These are phyloP conservation scores for Caenorhabditis sp. DNA, from an alignment of 2,888 invertebrate species.

Conservation along the genomic window DNA sequence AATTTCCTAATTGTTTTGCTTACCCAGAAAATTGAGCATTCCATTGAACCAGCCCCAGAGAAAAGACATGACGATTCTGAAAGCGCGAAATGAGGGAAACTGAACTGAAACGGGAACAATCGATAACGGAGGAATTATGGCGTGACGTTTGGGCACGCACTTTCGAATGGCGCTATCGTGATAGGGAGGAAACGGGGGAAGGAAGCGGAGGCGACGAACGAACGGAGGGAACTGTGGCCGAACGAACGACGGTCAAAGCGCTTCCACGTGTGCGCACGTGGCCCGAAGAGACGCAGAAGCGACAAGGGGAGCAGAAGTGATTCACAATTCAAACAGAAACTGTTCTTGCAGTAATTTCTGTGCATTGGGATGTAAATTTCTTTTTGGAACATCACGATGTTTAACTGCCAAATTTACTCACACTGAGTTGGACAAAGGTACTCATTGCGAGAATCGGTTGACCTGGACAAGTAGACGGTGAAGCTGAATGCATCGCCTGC, in stretches of 20 bases:
- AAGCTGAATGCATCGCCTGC: no score
- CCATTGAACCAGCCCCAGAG: constrained; percentile 81
- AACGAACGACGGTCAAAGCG: no score
- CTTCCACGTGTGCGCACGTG: constrained; percentile 1
- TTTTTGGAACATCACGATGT: no score
- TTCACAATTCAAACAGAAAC: neutral
- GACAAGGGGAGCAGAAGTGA: neutral
- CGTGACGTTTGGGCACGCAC: constrained; percentile 15
- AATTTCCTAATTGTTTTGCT: constrained; percentile 41
- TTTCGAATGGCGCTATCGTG: constrained; percentile 6
- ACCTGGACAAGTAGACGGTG: no score
- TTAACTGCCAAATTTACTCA: no score
- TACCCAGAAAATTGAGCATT: constrained; percentile 81
- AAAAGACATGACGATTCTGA: constrained; percentile 78
- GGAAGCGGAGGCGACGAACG: neutral
- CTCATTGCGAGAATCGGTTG: no score
- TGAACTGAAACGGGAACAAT: neutral
- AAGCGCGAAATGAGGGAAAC: neutral
- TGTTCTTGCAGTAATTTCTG: neutral
- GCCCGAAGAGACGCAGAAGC: neutral
- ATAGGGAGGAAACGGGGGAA: neutral
- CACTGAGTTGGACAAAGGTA: no score
- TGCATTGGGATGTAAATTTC: no score
- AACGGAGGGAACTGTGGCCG: neutral
- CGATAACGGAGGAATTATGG: constrained; percentile 9